Conservation (phyloP, 2,113 vertebrate genomes). For the Tilapia sparmanii region DNA sequence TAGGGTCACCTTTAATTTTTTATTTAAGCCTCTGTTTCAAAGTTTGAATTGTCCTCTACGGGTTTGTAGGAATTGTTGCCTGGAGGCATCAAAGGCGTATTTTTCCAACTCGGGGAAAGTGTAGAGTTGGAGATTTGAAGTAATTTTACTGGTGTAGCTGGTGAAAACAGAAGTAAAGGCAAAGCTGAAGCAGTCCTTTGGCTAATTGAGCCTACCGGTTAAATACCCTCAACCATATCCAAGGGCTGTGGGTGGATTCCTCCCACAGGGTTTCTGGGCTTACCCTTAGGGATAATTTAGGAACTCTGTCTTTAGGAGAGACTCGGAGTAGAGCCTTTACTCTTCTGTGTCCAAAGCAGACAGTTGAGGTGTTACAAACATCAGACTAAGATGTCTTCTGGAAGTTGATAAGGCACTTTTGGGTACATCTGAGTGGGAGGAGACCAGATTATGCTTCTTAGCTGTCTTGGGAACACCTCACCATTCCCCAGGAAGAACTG, state of each 20-base stretch:
- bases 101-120: neutral
- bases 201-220: neutral
- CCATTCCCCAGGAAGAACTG: neutral
- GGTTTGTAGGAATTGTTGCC: neutral
- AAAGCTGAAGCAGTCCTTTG: neutral
- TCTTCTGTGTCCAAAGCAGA: neutral
- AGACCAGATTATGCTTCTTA: neutral
- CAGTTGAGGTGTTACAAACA: neutral
- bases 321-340: neutral
- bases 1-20: neutral
- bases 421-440: neutral
- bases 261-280: neutral
- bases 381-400: neutral
- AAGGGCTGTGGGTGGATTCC: neutral
- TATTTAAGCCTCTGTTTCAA: fast-evolving
- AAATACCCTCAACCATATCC: neutral
- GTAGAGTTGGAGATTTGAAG: neutral
- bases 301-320: neutral
- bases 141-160: neutral
- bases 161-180: neutral
- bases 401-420: neutral
- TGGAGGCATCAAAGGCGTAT: neutral
- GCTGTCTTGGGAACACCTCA: neutral
- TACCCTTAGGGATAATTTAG: neutral
- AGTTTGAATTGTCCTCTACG: neutral